phyloP scores from a whole-genome alignment of 2,797 vertebrate genomes.

The Philypnodon macrostomus region DNA sequence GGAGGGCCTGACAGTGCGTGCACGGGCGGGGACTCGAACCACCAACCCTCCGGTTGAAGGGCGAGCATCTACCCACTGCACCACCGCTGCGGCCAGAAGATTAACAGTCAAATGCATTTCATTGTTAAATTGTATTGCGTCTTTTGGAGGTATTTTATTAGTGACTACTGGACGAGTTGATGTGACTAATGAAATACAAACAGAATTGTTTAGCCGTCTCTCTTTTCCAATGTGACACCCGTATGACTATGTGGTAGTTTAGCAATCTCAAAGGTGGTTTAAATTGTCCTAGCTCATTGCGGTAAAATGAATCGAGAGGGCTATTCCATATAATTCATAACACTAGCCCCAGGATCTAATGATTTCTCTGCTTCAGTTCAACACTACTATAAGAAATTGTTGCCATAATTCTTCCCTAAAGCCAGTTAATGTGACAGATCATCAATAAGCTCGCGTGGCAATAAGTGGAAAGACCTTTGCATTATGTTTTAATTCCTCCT shows the following conservation, averaged over 20 bases:
- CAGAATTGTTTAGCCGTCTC: not conserved
- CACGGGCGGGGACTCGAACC: no score
- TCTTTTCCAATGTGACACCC: not conserved
- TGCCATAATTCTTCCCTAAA: conserved; percentile 73
- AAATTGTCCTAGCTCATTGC: conserved; percentile 60
- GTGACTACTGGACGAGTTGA: no score
- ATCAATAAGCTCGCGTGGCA: conserved; percentile 74
- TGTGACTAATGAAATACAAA: not conserved
- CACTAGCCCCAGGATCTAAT: conserved; percentile 64
- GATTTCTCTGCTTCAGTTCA: conserved; percentile 69
- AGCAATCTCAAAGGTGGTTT: conserved; percentile 11
- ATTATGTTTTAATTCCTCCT: conserved; percentile 77
- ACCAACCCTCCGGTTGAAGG: no score
- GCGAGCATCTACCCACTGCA: no score
- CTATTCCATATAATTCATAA: conserved; percentile 73
- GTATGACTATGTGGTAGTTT: not conserved
- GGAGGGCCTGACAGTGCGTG: no score
- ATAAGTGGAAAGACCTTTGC: conserved; percentile 75
- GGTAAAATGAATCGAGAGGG: conserved; percentile 68
- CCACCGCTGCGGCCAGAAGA: no score
- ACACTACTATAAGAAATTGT: conserved; percentile 75
- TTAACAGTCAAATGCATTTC: no score
- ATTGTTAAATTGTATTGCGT: no score
- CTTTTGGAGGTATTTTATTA: no score
- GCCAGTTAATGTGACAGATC: conserved; percentile 73